Percentiles rank a stretch among this genome's conserved stretches.
phyloP scores from a whole-genome alignment of 2,113 vertebrate species.

The Planiliza haematocheilus region DNA sequence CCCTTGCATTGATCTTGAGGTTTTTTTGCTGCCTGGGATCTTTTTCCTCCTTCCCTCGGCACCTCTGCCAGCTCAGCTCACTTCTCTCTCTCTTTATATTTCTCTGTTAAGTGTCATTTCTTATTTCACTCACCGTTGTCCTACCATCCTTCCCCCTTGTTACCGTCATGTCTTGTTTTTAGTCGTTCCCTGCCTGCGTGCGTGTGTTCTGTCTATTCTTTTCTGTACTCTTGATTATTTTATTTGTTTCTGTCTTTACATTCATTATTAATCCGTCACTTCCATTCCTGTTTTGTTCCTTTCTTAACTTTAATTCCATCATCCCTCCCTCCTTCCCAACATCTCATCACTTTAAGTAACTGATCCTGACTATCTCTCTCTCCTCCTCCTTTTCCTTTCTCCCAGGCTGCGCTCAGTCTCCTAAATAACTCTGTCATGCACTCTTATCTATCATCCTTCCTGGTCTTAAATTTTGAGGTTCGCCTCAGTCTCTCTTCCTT shows the following conservation, averaged over 20 bases:
- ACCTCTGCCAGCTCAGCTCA: background rate
- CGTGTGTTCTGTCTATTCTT: background rate
- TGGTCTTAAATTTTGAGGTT: background rate
- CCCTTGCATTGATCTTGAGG: constrained; percentile 8
- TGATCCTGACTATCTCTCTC: background rate
- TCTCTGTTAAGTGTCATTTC: constrained; percentile 7
- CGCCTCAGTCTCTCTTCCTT: background rate
- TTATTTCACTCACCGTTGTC: constrained; percentile 20
- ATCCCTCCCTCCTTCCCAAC: background rate
- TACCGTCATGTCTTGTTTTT: constrained; percentile 1
- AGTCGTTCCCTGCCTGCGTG: background rate
- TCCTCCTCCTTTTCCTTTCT: background rate
- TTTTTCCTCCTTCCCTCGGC: background rate
- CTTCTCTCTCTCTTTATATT: background rate
- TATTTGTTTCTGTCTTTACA: background rate
- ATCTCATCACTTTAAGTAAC: background rate
- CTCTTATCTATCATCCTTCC: background rate
- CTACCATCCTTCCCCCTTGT: background rate
- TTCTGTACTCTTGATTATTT: background rate
- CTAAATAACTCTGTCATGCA: background rate
- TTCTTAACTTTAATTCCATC: background rate
- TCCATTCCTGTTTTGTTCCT: background rate
- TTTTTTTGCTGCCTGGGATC: background rate
- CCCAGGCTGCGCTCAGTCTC: background rate
- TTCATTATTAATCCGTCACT: background rate